Conservation (phyloP, 2,888 invertebrate genomes). For the Eledone cirrhosa region DNA sequence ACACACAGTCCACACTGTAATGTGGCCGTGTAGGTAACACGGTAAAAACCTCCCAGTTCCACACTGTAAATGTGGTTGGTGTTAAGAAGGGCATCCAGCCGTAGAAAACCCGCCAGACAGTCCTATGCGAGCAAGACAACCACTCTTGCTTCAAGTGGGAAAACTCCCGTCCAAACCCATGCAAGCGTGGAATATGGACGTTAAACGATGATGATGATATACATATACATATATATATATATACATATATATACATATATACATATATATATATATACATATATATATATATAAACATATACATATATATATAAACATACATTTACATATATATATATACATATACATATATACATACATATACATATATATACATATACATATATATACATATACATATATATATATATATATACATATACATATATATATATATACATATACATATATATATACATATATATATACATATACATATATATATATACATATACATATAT, state of each 20-base stretch:
- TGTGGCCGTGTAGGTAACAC: no score
- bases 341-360: not conserved
- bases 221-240: not conserved
- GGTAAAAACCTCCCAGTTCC: no score
- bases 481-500: not conserved
- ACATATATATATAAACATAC: not conserved
- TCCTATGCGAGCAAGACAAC: no score
- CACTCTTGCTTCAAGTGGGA: no score
- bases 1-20: no score
- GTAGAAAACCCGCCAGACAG: no score
- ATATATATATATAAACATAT: conserved; percentile 1
- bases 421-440: not conserved
- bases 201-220: no score
- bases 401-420: not conserved
- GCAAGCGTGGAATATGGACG: no score
- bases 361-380: not conserved
- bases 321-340: no score
- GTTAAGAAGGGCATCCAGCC: no score
- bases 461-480: not conserved
- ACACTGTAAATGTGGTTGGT: no score
- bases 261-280: not conserved
- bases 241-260: not conserved
- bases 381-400: not conserved
- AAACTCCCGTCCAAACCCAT: no score
- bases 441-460: conserved; percentile 2